These are phyloP conservation scores for Pyrgilauda ruficollis DNA, from an alignment of 2,113 vertebrate species.

Conservation along the genomic window DNA sequence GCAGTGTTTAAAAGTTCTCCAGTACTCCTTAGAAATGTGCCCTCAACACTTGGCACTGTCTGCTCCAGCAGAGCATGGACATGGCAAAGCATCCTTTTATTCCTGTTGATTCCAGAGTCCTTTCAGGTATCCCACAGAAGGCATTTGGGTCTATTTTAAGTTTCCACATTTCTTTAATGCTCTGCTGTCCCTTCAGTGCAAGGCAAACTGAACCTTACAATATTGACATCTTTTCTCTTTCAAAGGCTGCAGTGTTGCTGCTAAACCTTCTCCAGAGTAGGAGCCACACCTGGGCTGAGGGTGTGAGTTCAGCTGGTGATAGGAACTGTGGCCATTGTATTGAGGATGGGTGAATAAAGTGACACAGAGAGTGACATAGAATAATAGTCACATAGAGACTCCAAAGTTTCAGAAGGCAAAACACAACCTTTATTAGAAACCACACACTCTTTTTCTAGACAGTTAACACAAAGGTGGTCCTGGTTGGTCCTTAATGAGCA, in stretches of 20 bases:
- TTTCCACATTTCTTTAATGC: neutral
- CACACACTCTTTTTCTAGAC: neutral
- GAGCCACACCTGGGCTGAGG: neutral
- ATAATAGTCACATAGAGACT: neutral
- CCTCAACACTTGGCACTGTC: no score
- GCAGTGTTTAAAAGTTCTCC: neutral
- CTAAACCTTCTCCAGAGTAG: neutral
- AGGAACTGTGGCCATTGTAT: neutral
- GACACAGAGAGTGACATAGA: neutral
- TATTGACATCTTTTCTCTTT: neutral
- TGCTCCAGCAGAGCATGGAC: accelerated
- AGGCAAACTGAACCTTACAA: neutral
- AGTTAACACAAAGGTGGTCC: neutral
- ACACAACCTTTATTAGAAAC: neutral
- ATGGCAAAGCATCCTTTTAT: neutral
- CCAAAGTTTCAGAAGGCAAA: neutral
- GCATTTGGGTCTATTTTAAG: neutral
- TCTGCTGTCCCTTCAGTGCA: neutral
- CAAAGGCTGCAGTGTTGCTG: neutral
- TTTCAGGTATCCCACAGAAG: no score
- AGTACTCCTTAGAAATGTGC: neutral
- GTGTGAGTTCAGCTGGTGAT: neutral
- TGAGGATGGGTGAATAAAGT: neutral
- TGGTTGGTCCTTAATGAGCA: neutral
- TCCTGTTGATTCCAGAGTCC: neutral